Evolutionary conservation across 2,888 invertebrate species (phyloP).

Genomic region (Dusona sp.): DNA sequence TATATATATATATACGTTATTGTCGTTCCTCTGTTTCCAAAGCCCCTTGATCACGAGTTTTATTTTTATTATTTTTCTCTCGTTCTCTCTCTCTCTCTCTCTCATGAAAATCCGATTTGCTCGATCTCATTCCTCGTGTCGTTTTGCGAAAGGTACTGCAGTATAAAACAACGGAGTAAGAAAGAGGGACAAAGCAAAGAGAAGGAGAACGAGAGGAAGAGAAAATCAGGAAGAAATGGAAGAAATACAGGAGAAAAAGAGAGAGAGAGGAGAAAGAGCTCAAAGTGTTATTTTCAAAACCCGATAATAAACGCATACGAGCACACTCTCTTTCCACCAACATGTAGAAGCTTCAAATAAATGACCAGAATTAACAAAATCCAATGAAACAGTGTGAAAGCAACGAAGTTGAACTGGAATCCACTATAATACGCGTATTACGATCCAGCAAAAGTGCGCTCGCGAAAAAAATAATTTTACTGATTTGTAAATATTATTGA

Average conservation of each 20-base stretch:
- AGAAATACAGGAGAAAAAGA: not conserved
- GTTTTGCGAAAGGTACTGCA: slow-evolving; percentile 17
- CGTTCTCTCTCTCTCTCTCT: slow-evolving; percentile 15
- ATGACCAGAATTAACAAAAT: slow-evolving; percentile 12
- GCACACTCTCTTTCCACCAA: slow-evolving; percentile 41
- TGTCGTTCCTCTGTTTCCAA: not conserved
- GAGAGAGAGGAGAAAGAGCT: not conserved
- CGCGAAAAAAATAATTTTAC: not conserved
- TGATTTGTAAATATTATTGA: not conserved
- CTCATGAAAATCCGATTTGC: slow-evolving; percentile 45
- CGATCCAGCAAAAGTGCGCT: not conserved
- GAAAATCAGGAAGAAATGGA: not conserved
- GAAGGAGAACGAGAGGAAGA: not conserved
- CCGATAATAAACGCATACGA: slow-evolving; percentile 35
- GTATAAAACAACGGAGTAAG: not conserved
- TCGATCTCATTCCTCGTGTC: slow-evolving; percentile 40
- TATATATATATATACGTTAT: slow-evolving; percentile 23
- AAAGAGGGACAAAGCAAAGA: not conserved
- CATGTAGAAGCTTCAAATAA: slow-evolving; percentile 27
- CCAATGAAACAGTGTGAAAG: slow-evolving; percentile 21
- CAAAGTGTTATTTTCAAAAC: slow-evolving; percentile 7
- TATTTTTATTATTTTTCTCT: slow-evolving; percentile 25
- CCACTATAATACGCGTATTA: slow-evolving; percentile 38
- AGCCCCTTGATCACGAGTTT: slow-evolving; percentile 1
- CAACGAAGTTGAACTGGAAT: slow-evolving; percentile 65